Conservation (phyloP, 2,888 invertebrate species). For the Dolomedes plantarius region DNA sequence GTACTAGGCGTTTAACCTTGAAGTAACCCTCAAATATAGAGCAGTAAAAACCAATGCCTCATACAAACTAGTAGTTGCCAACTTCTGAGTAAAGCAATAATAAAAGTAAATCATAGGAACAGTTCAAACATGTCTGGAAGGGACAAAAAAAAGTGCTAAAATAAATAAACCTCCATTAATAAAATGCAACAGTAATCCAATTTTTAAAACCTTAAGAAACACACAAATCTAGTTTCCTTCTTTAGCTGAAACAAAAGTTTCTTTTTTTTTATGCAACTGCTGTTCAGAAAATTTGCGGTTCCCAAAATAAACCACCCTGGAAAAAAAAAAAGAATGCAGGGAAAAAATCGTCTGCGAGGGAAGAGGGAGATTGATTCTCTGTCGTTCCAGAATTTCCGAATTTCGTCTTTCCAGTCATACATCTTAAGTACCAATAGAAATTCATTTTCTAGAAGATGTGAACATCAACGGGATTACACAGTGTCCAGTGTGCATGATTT, state of each 20-base stretch:
- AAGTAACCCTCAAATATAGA: too few relatives aligned
- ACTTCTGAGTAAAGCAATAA: too few relatives aligned
- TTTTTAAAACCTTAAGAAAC: not conserved
- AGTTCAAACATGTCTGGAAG: too few relatives aligned
- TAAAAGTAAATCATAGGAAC: too few relatives aligned
- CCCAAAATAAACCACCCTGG: not conserved
- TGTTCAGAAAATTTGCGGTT: conserved; percentile 3
- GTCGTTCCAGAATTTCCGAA: not conserved
- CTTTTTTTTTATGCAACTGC: not conserved
- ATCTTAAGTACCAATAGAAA: not conserved
- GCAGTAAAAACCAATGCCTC: too few relatives aligned
- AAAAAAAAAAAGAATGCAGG: not conserved
- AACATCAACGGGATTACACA: not conserved
- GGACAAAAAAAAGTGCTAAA: too few relatives aligned
- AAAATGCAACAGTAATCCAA: too few relatives aligned
- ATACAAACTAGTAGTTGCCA: too few relatives aligned
- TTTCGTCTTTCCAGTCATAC: not conserved
- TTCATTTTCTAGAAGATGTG: not conserved
- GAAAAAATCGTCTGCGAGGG: not conserved
- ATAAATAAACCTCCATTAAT: too few relatives aligned
- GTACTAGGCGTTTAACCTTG: too few relatives aligned
- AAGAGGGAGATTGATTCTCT: not conserved
- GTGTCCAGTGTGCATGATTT: not conserved
- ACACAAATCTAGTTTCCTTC: not conserved
- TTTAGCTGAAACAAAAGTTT: not conserved